A percentile compares a stretch with the other conserved stretches of the same genome.
phyloP scores from a whole-genome alignment of 2,797 vertebrate species.

The Vespertilio murinus region DNA sequence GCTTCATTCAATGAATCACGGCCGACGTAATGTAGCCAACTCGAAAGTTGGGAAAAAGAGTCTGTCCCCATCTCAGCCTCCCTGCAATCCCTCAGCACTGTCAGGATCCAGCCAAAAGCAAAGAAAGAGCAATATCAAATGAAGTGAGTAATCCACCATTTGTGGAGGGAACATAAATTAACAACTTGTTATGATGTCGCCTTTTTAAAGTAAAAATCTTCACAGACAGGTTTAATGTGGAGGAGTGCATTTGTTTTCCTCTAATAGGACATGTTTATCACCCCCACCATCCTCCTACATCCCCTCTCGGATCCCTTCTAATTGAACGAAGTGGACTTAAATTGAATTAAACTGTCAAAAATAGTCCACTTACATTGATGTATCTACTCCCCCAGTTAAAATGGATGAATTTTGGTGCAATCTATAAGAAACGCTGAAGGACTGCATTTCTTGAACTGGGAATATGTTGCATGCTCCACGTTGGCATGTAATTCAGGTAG shows the following conservation, averaged over 20 bases:
- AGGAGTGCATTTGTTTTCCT: conserved; percentile 74
- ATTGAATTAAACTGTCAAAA: conserved; percentile 87
- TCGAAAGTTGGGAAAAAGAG: conserved; percentile 25
- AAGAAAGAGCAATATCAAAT: conserved; percentile 69
- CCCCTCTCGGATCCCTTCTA: conserved; percentile 78
- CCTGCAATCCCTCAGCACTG: neutral
- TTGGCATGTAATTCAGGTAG: conserved; percentile 74
- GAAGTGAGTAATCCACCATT: conserved; percentile 69
- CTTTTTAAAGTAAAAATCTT: conserved; percentile 73
- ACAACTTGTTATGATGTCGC: conserved; percentile 54
- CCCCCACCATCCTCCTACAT: conserved; percentile 61
- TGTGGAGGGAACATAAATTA: conserved; percentile 79
- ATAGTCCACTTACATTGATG: conserved; percentile 85
- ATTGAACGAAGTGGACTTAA: conserved; percentile 86
- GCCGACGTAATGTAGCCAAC: neutral
- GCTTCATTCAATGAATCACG: conserved; percentile 48
- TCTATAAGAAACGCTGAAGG: conserved; percentile 81
- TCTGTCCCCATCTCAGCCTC: neutral
- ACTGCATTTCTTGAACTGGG: conserved; percentile 76
- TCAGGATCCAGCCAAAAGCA: conserved; percentile 41
- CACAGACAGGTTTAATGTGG: conserved; percentile 66
- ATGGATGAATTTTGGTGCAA: conserved; percentile 82
- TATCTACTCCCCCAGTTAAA: conserved; percentile 80
- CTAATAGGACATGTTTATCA: neutral
- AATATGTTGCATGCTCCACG: conserved; percentile 77